Evolutionary conservation across 2,113 vertebrate genomes (phyloP).

Genomic region (Dicaeum eximium): DNA sequence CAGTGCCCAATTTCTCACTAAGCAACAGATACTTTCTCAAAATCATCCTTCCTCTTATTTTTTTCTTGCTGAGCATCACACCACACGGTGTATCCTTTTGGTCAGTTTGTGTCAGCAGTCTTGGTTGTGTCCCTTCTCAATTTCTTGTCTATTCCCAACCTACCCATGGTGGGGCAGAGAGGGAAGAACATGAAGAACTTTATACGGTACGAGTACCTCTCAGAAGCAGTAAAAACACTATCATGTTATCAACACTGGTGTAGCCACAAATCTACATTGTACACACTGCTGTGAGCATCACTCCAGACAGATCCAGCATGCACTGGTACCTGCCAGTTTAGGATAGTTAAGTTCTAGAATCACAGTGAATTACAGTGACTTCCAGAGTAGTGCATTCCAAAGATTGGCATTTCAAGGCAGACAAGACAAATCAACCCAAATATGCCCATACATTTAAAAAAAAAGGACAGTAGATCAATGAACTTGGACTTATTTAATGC

Average conservation of each 20-base stretch:
- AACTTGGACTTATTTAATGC: not conserved
- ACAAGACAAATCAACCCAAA: not conserved
- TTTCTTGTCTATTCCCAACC: not conserved
- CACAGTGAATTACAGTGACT: not conserved
- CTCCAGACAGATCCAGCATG: not conserved
- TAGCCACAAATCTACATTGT: not conserved
- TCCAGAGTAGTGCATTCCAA: not conserved
- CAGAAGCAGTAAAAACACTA: not conserved
- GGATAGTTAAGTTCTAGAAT: not conserved
- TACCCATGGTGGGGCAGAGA: rapidly evolving
- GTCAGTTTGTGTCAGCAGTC: not conserved
- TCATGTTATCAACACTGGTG: not conserved
- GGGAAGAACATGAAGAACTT: not conserved
- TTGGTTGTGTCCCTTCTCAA: not conserved
- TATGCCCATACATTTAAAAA: not conserved
- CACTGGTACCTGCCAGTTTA: not conserved
- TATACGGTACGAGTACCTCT: not conserved
- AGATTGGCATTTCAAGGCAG: not conserved
- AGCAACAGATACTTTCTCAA: not conserved
- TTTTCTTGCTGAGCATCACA: not conserved
- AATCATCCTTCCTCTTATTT: not conserved
- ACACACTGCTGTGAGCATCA: not conserved
- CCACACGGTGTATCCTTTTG: not conserved
- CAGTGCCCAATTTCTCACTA: not conserved
- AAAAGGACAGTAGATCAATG: rapidly evolving